A percentile compares a stretch with the other conserved stretches of the same genome.
These are phyloP conservation scores for Catonia carolina DNA, from an alignment of 2,888 invertebrate genomes.

Conservation along the genomic window DNA sequence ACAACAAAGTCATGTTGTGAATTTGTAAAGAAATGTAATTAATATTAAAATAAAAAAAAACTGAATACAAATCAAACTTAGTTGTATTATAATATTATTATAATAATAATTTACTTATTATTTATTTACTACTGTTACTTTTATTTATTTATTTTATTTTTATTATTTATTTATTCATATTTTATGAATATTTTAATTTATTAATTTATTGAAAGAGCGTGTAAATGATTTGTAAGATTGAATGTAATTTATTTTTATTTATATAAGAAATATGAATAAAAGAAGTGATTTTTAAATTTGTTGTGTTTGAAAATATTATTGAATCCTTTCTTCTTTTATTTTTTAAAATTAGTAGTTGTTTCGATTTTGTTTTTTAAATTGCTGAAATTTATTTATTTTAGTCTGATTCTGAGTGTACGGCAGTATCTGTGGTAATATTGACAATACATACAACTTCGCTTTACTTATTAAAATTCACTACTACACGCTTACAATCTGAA, in stretches of 20 bases:
- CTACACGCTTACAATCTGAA: too few relatives aligned
- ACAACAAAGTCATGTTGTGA: constrained; percentile 10
- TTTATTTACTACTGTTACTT: constrained; percentile 2
- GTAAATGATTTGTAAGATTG: constrained; percentile 21
- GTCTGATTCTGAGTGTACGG: too few relatives aligned
- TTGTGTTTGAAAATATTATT: constrained; percentile 27
- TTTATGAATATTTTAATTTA: constrained; percentile 22
- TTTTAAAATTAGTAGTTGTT: too few relatives aligned
- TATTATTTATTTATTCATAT: too few relatives aligned
- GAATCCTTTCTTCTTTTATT: constrained; percentile 12
- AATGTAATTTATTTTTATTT: constrained; percentile 29
- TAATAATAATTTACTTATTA: background rate
- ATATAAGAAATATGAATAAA: constrained; percentile 19
- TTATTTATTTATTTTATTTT: constrained; percentile 10
- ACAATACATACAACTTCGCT: too few relatives aligned
- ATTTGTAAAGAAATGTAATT: background rate
- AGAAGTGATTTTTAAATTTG: constrained; percentile 15
- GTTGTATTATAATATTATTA: background rate
- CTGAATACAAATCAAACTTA: constrained; percentile 1
- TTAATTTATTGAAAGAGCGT: constrained; percentile 22
- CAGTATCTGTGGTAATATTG: too few relatives aligned
- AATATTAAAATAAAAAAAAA: constrained; percentile 4
- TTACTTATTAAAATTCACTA: too few relatives aligned
- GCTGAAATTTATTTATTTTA: too few relatives aligned
- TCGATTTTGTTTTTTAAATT: too few relatives aligned